Conservation (phyloP, 2,797 vertebrate species). For the Chloroceryle amazona region DNA sequence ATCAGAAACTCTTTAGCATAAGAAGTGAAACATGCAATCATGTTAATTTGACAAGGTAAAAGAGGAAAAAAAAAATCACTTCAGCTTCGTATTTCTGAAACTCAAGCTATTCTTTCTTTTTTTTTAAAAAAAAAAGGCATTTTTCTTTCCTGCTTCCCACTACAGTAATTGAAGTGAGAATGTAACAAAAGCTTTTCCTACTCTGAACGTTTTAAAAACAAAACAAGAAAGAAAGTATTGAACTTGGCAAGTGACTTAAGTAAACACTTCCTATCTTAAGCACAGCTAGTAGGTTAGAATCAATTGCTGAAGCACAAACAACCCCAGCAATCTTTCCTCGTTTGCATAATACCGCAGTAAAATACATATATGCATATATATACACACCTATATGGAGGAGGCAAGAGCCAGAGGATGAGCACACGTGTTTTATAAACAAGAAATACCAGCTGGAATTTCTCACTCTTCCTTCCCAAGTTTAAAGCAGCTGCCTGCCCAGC, state of each 20-base stretch:
- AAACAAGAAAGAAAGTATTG: neutral
- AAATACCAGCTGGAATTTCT: constrained; percentile 32
- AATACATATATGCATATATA: fast-evolving
- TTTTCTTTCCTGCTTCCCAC: constrained; percentile 34
- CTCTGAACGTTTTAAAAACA: neutral
- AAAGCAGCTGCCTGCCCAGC: neutral
- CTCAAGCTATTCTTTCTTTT: constrained; percentile 46
- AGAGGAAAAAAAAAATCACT: neutral
- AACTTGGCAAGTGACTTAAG: neutral
- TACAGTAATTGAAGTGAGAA: neutral
- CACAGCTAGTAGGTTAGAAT: neutral
- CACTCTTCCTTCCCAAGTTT: neutral
- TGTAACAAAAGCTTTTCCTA: constrained; percentile 2
- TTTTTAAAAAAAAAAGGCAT: neutral
- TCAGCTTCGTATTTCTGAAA: constrained; percentile 47
- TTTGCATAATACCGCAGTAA: neutral
- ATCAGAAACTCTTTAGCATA: constrained; percentile 67
- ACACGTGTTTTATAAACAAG: neutral
- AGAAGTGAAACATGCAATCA: constrained; percentile 66
- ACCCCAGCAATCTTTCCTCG: neutral
- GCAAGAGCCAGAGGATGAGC: neutral
- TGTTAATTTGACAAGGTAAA: constrained; percentile 71
- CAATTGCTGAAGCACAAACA: neutral
- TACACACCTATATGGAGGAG: neutral
- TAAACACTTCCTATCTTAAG: constrained; percentile 19